A percentile compares a stretch with the other conserved stretches of the same genome.
These are phyloP conservation scores for Chaetoderma sp. DNA, from an alignment of 2,888 invertebrate genomes.

Conservation along the genomic window DNA sequence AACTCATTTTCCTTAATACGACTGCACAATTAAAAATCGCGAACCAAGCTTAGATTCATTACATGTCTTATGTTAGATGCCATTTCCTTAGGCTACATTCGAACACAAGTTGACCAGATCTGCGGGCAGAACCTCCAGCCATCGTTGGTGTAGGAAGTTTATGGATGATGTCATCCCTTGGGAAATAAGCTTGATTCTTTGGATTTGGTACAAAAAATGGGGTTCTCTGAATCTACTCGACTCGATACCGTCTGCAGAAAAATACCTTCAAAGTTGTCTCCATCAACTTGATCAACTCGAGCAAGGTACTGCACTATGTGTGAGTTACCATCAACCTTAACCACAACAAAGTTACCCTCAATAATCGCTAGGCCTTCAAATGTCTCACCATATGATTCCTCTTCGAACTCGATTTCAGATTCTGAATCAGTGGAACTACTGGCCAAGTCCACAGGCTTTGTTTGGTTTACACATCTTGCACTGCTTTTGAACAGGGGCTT, in stretches of 20 bases:
- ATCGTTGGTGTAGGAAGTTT: constrained; percentile 14
- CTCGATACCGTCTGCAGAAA: no score
- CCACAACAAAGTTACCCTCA: constrained; percentile 23
- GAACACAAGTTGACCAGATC: constrained; percentile 10
- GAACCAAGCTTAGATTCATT: no score
- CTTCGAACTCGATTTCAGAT: constrained; percentile 9
- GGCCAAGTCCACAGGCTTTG: no score
- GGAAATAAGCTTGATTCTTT: constrained; percentile 10
- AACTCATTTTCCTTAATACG: no score
- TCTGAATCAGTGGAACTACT: constrained; percentile 1
- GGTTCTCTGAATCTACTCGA: no score
- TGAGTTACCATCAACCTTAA: constrained; percentile 16
- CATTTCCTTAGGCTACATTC: constrained; percentile 1
- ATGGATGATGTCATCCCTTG: constrained; percentile 1
- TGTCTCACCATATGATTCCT: background rate
- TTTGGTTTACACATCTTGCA: no score
- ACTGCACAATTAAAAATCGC: no score
- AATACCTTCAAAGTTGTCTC: constrained; percentile 14
- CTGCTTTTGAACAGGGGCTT: no score
- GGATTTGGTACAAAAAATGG: constrained; percentile 10
- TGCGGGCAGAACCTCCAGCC: constrained; percentile 4
- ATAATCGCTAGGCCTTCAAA: background rate
- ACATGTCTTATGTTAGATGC: no score
- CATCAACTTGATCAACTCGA: constrained; percentile 11
- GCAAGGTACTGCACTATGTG: constrained; percentile 12